Base-by-base conservation (phyloP, 2,797 vertebrate species). In the Kryptolebias ocellatus region DNA sequence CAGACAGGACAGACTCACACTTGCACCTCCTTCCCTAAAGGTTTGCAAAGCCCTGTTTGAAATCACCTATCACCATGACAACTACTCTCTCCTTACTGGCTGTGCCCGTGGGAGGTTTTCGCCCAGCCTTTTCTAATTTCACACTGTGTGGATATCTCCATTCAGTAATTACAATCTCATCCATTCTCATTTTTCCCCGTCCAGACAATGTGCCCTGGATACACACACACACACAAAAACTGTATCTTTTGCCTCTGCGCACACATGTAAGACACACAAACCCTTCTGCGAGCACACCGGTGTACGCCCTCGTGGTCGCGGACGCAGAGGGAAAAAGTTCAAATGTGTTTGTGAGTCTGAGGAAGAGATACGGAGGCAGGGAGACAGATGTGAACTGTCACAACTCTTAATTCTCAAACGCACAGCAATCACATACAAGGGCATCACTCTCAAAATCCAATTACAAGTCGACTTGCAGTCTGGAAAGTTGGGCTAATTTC, bases 71-170 rank as follows among this genome's bases (percentile, higher is more conserved):
- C 90, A 84, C 92, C 90, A 92, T 92, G 92, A 90, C 90, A 90
- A 92, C 90, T 65, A 71, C 83, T 85, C 85, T 85, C 83, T 90
- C 86, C 90, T 84, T 84, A 86, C 83, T 74, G 74, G 64, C 86
- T 67, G 71, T 83, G 80, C 86, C 90, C 75, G 80, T 89, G 87
- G 89, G 90, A 92, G 89, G 80, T 86, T 87, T 83, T 85, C 42
- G 79, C 83, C 78, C 78, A 87, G 86, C 85, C 78, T 90, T 91
- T 91, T 91, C 87, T 91, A 92, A 92, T 92, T 92, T 92, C 91
- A 92, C 91, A 91, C 84, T 92, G 89, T 90, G 89, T 92, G 90
- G 88, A 90, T 90, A 90, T 92, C 89, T 90, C 90, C 87, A 89
- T 92, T 92, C 89, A 88, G 89, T 90, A 87, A 91, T 90, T 92